phyloP scores from a whole-genome alignment of 2,797 vertebrate species.

The Decapterus maruadsi region DNA sequence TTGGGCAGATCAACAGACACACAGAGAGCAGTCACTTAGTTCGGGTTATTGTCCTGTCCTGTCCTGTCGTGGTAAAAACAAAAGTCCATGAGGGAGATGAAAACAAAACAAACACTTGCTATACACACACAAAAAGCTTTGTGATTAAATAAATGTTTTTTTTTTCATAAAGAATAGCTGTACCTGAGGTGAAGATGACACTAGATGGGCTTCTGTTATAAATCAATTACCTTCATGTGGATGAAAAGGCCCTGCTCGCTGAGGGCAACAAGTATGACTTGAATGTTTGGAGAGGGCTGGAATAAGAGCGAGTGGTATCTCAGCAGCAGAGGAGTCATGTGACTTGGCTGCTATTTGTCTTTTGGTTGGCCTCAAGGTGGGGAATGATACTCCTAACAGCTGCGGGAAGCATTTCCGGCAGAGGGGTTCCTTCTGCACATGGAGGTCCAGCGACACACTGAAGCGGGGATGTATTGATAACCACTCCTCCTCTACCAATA shows the following conservation, averaged over 20 bases:
- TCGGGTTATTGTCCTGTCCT: too few species aligned
- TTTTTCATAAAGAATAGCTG: too few species aligned
- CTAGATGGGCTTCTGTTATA: neutral
- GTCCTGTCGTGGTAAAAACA: too few species aligned
- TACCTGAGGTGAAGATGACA: too few species aligned
- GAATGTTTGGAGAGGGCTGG: slow-evolving; percentile 68
- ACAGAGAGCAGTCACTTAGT: too few species aligned
- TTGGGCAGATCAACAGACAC: too few species aligned
- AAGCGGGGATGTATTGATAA: slow-evolving; percentile 39
- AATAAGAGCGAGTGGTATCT: slow-evolving; percentile 69
- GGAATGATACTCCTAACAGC: slow-evolving; percentile 84
- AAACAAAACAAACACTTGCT: too few species aligned
- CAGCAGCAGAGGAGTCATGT: slow-evolving; percentile 66
- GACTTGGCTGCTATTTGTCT: slow-evolving; percentile 81
- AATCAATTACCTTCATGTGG: slow-evolving; percentile 33
- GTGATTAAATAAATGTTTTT: too few species aligned
- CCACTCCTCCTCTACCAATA: slow-evolving; percentile 4
- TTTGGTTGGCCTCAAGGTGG: slow-evolving; percentile 82
- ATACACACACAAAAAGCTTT: too few species aligned
- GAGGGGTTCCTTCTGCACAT: slow-evolving; percentile 71
- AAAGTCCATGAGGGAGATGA: too few species aligned
- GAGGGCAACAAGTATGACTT: slow-evolving; percentile 53
- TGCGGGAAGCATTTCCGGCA: slow-evolving; percentile 82
- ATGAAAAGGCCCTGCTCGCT: slow-evolving; percentile 29
- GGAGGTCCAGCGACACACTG: slow-evolving; percentile 52